Evolutionary conservation across 2,888 invertebrate genomes (phyloP).

Genomic region (Reticulitermes lucifugus): DNA sequence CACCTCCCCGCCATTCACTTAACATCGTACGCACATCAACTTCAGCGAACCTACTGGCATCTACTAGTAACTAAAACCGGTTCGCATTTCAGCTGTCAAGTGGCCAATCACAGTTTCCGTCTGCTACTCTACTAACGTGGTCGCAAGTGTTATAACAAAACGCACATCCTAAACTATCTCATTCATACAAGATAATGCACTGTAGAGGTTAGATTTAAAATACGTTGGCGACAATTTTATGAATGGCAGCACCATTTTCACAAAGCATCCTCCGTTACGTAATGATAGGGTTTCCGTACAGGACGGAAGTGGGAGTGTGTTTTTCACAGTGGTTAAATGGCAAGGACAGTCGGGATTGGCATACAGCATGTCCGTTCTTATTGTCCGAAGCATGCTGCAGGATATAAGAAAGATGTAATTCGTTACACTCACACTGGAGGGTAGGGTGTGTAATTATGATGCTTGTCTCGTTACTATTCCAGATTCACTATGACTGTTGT

Average conservation of each 20-base stretch:
- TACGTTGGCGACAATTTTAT: constrained; percentile 6
- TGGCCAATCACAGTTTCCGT: constrained; percentile 3
- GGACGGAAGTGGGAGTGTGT: constrained; percentile 20
- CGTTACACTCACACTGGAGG: background rate
- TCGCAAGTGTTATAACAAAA: background rate
- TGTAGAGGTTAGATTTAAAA: constrained; percentile 3
- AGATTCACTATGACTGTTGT: background rate
- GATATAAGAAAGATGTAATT: background rate
- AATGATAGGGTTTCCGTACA: background rate
- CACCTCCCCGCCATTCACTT: constrained; percentile 6
- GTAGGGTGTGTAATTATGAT: background rate
- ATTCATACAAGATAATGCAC: background rate
- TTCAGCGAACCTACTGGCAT: constrained; percentile 28
- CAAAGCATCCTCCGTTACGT: background rate
- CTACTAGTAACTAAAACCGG: constrained; percentile 20
- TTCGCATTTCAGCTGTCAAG: constrained; percentile 14
- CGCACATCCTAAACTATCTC: background rate
- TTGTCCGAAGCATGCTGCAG: background rate
- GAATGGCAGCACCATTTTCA: background rate
- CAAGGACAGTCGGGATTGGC: background rate
- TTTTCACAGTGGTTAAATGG: constrained; percentile 23
- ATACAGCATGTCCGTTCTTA: background rate
- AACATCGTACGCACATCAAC: constrained; percentile 18
- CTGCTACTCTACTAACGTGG: background rate
- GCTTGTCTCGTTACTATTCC: background rate